Evolutionary conservation across 2,113 vertebrate species (phyloP).

Genomic region (Lepidothrix coronata): DNA sequence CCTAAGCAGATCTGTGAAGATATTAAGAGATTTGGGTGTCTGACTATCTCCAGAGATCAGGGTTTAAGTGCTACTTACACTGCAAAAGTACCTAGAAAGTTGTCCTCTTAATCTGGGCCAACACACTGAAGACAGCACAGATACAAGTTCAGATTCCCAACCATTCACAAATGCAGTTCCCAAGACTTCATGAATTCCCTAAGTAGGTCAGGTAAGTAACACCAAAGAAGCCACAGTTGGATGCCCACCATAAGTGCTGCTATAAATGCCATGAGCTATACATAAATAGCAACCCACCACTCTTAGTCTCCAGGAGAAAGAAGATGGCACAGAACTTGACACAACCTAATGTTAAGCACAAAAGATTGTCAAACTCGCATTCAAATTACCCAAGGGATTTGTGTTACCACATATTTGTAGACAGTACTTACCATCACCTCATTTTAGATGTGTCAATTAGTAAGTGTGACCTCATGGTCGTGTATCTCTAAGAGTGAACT

Average conservation of each 20-base stretch:
- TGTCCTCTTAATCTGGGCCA: slow-evolving; percentile 35
- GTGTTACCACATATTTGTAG: background rate
- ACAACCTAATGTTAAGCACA: background rate
- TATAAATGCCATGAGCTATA: background rate
- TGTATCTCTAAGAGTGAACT: background rate
- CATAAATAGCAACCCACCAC: background rate
- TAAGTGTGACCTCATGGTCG: background rate
- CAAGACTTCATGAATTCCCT: background rate
- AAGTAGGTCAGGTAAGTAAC: slow-evolving; percentile 13
- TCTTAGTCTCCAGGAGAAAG: background rate
- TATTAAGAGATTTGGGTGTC: background rate
- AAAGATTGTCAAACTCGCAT: background rate
- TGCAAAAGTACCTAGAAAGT: slow-evolving; percentile 41
- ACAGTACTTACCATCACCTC: slow-evolving; percentile 30
- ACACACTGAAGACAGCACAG: background rate
- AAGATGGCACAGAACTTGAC: background rate
- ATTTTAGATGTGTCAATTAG: background rate
- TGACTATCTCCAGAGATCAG: background rate
- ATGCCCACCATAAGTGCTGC: background rate
- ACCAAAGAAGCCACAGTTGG: background rate
- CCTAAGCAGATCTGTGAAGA: slow-evolving; percentile 17
- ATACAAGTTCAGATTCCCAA: background rate
- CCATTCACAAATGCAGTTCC: background rate
- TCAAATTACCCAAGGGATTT: background rate
- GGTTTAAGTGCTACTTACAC: slow-evolving; percentile 38